Conservation (phyloP, 2,797 vertebrate species). For the Typhlichthys subterraneus region DNA sequence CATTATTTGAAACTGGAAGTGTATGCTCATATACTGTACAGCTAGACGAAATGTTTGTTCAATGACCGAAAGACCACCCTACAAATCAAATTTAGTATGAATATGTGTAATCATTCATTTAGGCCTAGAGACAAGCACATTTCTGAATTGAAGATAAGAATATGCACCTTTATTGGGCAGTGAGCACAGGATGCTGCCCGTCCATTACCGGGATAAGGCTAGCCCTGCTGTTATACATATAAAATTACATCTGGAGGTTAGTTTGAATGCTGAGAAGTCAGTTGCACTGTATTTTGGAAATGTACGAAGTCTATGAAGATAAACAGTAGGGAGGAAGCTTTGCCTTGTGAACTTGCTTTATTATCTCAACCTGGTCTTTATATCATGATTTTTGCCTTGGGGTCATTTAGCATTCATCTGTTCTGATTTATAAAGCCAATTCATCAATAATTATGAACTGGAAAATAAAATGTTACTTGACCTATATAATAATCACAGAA, state of each 20-base stretch:
- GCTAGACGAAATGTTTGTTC: constrained; percentile 14
- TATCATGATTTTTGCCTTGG: constrained; percentile 45
- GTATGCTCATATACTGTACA: constrained; percentile 28
- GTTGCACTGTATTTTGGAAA: constrained; percentile 30
- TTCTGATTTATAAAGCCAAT: constrained; percentile 54
- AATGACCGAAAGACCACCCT: constrained; percentile 18
- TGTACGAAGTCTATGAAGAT: constrained; percentile 19
- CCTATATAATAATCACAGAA: constrained; percentile 42
- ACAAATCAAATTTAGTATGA: constrained; percentile 18
- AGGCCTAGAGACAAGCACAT: constrained; percentile 9
- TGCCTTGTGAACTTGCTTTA: constrained; percentile 60
- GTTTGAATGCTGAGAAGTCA: constrained; percentile 22
- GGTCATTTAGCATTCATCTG: constrained; percentile 41
- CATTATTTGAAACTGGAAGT: constrained; percentile 60
- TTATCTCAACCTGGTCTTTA: constrained; percentile 41
- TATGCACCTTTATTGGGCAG: constrained; percentile 13
- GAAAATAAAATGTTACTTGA: constrained; percentile 58
- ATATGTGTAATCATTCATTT: constrained; percentile 12
- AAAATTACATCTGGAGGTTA: constrained; percentile 33
- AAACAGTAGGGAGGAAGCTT: constrained; percentile 24
- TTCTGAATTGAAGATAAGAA: constrained; percentile 12
- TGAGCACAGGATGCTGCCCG: constrained; percentile 17
- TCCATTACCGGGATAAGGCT: constrained; percentile 33
- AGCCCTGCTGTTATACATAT: constrained; percentile 33
- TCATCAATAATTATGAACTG: constrained; percentile 62